Base-by-base conservation (phyloP, 2,888 invertebrate species). In the Didymodactylos carnosus region DNA sequence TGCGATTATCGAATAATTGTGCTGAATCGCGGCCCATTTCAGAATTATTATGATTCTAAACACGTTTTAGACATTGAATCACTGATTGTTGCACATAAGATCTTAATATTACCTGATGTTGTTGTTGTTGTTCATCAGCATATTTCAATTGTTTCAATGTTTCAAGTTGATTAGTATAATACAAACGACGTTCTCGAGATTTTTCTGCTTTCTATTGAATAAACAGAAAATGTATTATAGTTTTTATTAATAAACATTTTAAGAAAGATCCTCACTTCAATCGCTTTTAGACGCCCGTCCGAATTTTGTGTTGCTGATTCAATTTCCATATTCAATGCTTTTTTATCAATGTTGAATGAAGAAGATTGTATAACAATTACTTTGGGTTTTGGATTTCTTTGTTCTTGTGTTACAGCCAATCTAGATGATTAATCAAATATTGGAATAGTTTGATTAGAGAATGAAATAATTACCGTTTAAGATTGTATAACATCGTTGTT, bases 401-500 rank as follows among this genome's bases (percentile, higher is more conserved):
- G 14, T 35, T 62, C 62, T 62, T 62, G 35, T 19, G 16, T 62
- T 10, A 19, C n/a, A 8, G 35, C 35, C 11, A 29, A 35, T 29
- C 62, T 62, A 62, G 25, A 35, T 35, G 1, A 51, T 51, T 27
- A n/a, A 19, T 29, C 10, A 6, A 3, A 62, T 62, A 8, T 29
- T 6, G 27, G 3, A 7, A 7, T 23, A 49, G 16, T 46, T 8
- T 3, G 23, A 2, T 23, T n/a, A 23, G n/a, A n/a, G 46, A 49
- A 23, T 23, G n/a, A 62, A 19, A 29, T 35, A 1, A 23, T 10
- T 29, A 62, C 62, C 27, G 62, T 62, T 62, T 62, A 2, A 62
- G 29, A 35, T 62, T 29, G 35, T 62, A 62, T 10, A 98, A 87
- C 43, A 97, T 97, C 78, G 94, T 94, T 10, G 95, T 95, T 53